Percentiles rank a stretch among this genome's conserved stretches.
These are phyloP conservation scores for Schizotus pectinicornis DNA, from an alignment of 2,888 invertebrate species.

Conservation along the genomic window DNA sequence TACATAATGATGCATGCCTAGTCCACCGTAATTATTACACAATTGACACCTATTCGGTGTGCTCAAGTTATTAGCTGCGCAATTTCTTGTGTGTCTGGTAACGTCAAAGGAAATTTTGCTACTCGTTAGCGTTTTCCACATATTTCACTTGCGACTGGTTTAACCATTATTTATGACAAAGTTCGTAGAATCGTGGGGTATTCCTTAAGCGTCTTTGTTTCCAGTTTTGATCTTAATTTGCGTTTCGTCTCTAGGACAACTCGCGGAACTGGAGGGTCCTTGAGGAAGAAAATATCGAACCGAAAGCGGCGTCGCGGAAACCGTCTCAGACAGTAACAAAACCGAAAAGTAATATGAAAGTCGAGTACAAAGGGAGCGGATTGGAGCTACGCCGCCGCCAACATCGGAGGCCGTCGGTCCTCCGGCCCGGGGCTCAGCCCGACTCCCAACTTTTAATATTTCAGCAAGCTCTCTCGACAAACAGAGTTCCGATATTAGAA, in stretches of 20 bases:
- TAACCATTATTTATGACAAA: too few relatives aligned
- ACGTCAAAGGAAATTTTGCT: too few relatives aligned
- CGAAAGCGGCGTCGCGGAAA: conserved; percentile 1
- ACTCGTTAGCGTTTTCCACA: too few relatives aligned
- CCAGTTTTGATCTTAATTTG: too few relatives aligned
- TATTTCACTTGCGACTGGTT: too few relatives aligned
- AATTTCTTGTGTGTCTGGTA: too few relatives aligned
- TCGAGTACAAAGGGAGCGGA: conserved; percentile 37
- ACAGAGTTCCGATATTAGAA: conserved; percentile 56
- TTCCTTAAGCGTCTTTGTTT: too few relatives aligned
- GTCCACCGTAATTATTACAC: too few relatives aligned
- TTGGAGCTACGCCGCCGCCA: conserved; percentile 28
- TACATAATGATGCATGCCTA: too few relatives aligned
- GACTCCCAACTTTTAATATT: conserved; percentile 49
- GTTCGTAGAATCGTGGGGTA: too few relatives aligned
- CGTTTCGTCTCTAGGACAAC: not conserved
- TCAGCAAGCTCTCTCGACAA: conserved; percentile 48
- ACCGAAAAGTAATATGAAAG: conserved; percentile 35
- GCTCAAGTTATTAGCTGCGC: too few relatives aligned
- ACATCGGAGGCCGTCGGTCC: conserved; percentile 27
- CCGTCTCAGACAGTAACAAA: conserved; percentile 30
- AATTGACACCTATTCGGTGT: too few relatives aligned
- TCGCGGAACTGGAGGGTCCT: not conserved
- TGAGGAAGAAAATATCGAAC: not conserved
- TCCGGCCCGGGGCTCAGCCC: conserved; percentile 38